A percentile compares a stretch with the other conserved stretches of the same genome.
Conservation (phyloP, 92 coral and sea anemone genomes). For the Epizoanthus scotinus region DNA sequence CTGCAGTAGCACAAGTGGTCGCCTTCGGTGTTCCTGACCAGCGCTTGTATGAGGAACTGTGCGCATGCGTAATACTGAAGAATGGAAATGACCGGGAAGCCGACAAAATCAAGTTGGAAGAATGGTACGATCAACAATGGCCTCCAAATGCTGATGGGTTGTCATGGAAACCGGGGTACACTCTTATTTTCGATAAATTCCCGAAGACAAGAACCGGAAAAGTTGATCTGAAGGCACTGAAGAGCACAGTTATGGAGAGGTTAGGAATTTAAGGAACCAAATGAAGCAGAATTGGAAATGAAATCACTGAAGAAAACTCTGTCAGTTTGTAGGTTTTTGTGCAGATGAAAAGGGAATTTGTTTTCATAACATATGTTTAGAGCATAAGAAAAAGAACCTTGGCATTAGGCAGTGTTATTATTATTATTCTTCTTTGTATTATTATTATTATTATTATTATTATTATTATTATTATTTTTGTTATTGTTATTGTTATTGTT, state of each 20-base stretch:
- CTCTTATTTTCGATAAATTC: slow-evolving; percentile 19
- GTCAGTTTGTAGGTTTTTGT: too few relatives aligned
- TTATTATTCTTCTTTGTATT: too few relatives aligned
- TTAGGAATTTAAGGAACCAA: slow-evolving; percentile 5
- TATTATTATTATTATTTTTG: too few relatives aligned
- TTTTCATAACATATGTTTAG: too few relatives aligned
- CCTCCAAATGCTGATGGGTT: slow-evolving; percentile 24
- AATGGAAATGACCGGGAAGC: not conserved
- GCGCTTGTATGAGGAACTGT: slow-evolving; percentile 52
- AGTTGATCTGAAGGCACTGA: slow-evolving; percentile 23
- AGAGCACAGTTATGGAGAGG: slow-evolving; percentile 26
- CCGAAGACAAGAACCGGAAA: slow-evolving; percentile 52
- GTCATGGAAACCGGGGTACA: slow-evolving; percentile 38
- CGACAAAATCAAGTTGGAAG: slow-evolving; percentile 26
- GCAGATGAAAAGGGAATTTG: too few relatives aligned
- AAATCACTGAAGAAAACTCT: too few relatives aligned
- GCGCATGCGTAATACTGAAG: slow-evolving; percentile 59
- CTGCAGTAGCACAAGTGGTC: slow-evolving; percentile 31
- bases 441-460: too few relatives aligned
- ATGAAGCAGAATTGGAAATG: too few relatives aligned
- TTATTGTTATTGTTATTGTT: too few relatives aligned
- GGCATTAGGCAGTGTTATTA: too few relatives aligned
- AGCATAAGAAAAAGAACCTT: too few relatives aligned
- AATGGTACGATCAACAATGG: slow-evolving; percentile 42
- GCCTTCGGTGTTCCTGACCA: slow-evolving; percentile 63